Evolutionary conservation across 64 coral and sea anemone genomes (phyloP).

Genomic region (Actinia tenebrosa): DNA sequence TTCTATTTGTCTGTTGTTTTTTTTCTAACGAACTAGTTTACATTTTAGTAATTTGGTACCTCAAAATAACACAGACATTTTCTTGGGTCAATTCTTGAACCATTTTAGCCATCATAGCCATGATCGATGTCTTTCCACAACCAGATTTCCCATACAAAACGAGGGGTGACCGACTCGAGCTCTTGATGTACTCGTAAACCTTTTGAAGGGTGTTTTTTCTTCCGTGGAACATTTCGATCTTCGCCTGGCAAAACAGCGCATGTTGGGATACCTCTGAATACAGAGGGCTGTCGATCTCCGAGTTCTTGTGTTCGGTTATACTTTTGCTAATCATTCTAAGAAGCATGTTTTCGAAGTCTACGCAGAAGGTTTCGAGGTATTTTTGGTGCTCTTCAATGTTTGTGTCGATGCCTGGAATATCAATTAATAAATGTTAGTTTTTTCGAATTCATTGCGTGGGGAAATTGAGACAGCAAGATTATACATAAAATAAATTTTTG

Average conservation of each 20-base stretch:
- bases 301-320: slow-evolving; percentile 47
- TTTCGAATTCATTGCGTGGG: too few relatives aligned
- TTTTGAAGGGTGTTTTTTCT: slow-evolving; percentile 33
- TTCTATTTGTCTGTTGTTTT: background rate
- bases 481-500: too few relatives aligned
- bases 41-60: slow-evolving; percentile 1
- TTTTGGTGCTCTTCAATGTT: slow-evolving; percentile 32
- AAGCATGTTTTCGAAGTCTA: slow-evolving; percentile 54
- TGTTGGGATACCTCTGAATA: slow-evolving; percentile 68
- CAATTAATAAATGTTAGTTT: background rate
- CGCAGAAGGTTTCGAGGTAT: slow-evolving; percentile 52
- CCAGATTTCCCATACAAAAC: slow-evolving; percentile 79
- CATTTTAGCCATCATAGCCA: slow-evolving; percentile 63
- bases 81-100: slow-evolving; percentile 34
- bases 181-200: slow-evolving; percentile 56
- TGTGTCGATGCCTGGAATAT: slow-evolving; percentile 59
- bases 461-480: too few relatives aligned
- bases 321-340: slow-evolving; percentile 57
- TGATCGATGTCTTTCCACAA: slow-evolving; percentile 73
- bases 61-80: slow-evolving; percentile 56
- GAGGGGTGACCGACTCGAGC: slow-evolving; percentile 30
- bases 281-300: slow-evolving; percentile 46
- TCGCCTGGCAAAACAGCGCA: slow-evolving; percentile 64
- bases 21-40: background rate
- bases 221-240: slow-evolving; percentile 56